Evolutionary conservation across 2,888 invertebrate genomes (phyloP).

Genomic region (Chelonus formosanus): DNA sequence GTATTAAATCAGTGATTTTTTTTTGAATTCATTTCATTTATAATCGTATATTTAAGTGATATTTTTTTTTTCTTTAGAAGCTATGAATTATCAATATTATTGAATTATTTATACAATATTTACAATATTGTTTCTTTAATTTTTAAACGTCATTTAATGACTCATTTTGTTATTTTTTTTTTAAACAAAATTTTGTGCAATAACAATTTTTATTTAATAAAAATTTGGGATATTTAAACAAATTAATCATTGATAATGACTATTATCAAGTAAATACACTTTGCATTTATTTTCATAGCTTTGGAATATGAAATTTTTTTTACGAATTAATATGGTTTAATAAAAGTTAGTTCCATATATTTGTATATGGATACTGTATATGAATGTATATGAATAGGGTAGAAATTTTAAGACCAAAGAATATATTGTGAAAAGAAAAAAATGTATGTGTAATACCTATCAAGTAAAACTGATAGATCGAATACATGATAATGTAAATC

Average conservation of each 20-base stretch:
- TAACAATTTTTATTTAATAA: too few relatives aligned
- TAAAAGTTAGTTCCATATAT: constrained; percentile 39
- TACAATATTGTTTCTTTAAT: background rate
- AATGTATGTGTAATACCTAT: constrained; percentile 42
- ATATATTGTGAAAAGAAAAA: constrained; percentile 53
- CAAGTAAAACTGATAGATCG: constrained; percentile 8
- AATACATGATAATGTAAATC: background rate
- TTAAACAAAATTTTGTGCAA: too few relatives aligned
- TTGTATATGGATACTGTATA: constrained; percentile 42
- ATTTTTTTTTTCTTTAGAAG: constrained; percentile 14
- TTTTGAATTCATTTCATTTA: constrained; percentile 15
- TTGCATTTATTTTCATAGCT: too few relatives aligned
- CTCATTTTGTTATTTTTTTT: too few relatives aligned
- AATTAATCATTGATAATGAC: too few relatives aligned
- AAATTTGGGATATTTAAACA: too few relatives aligned
- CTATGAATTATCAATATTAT: constrained; percentile 18
- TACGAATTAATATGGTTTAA: background rate
- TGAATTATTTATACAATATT: constrained; percentile 10
- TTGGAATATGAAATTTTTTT: too few relatives aligned
- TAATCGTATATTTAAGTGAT: constrained; percentile 1
- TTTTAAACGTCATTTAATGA: background rate
- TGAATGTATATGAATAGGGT: constrained; percentile 43
- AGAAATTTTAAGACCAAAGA: constrained; percentile 59
- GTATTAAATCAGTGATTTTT: background rate
- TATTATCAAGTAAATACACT: too few relatives aligned